Percentiles rank a stretch among this genome's conserved stretches.
These are phyloP conservation scores for Notarius lentiginosus DNA, from an alignment of 2,113 vertebrate genomes.

Conservation along the genomic window DNA sequence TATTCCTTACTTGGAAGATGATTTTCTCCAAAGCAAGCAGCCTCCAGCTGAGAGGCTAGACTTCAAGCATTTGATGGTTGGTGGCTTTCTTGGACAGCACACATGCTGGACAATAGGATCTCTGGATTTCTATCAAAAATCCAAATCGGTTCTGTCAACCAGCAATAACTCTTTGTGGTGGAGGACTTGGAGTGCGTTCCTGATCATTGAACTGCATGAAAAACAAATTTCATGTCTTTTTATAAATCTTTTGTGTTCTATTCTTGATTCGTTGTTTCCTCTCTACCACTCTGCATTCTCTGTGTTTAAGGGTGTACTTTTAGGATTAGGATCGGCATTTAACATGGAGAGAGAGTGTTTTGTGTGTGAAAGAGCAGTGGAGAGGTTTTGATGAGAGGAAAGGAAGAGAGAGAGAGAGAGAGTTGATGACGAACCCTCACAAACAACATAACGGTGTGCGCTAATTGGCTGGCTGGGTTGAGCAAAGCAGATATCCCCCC, in stretches of 20 bases:
- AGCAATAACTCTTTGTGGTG: background rate
- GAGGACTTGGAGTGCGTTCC: background rate
- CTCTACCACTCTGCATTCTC: background rate
- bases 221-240: background rate
- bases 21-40: too few species aligned
- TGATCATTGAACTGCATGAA: background rate
- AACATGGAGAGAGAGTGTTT: background rate
- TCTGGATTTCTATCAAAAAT: background rate
- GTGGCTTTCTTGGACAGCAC: background rate
- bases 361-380: background rate
- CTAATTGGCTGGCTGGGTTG: conserved; percentile 61
- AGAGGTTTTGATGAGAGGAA: background rate
- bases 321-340: background rate
- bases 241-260: background rate
- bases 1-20: too few species aligned
- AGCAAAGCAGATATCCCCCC: conserved; percentile 25
- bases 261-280: background rate
- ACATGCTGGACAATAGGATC: background rate
- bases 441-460: conserved; percentile 66
- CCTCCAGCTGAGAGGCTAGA: too few species aligned
- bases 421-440: conserved; percentile 63
- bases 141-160: background rate
- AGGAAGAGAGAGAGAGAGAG: background rate
- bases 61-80: background rate
- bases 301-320: background rate